Percentiles rank a stretch among this genome's conserved stretches.
Conservation (phyloP, 1,140 invertebrate species). For the Drosophila arizonae region DNA sequence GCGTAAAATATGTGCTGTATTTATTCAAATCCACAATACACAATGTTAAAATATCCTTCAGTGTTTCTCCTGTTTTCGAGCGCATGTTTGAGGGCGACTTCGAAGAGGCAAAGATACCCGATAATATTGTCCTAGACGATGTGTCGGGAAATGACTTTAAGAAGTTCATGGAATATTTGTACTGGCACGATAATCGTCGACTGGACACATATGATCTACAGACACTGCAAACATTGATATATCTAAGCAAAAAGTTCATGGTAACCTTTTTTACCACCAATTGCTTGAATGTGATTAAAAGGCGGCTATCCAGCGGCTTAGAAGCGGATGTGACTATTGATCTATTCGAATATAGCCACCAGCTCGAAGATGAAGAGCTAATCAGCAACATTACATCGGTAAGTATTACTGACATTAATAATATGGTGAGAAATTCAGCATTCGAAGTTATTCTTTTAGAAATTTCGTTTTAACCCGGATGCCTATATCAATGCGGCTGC, state of each 20-base stretch:
- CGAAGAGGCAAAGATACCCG: slow-evolving; percentile 26
- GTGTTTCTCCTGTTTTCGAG: slow-evolving; percentile 48
- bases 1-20: neutral
- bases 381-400: neutral
- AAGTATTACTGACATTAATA: neutral
- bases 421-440: neutral
- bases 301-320: neutral
- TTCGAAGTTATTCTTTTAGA: slow-evolving; percentile 1
- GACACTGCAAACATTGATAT: slow-evolving; percentile 38
- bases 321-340: slow-evolving; percentile 29
- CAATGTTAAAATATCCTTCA: neutral
- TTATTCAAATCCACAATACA: neutral
- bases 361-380: slow-evolving; percentile 30
- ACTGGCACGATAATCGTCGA: slow-evolving; percentile 32
- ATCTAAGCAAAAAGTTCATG: slow-evolving; percentile 51
- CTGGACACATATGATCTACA: slow-evolving; percentile 20
- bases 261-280: slow-evolving; percentile 20
- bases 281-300: slow-evolving; percentile 22
- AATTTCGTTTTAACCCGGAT: neutral
- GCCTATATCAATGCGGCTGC: slow-evolving; percentile 20
- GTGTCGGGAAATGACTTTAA: slow-evolving; percentile 36
- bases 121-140: slow-evolving; percentile 53
- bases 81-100: slow-evolving; percentile 52
- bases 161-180: slow-evolving; percentile 44
- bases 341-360: slow-evolving; percentile 37